A percentile compares a stretch with the other conserved stretches of the same genome.
phyloP scores from a whole-genome alignment of 2,888 invertebrate species.

The Gastrophysa polygoni region DNA sequence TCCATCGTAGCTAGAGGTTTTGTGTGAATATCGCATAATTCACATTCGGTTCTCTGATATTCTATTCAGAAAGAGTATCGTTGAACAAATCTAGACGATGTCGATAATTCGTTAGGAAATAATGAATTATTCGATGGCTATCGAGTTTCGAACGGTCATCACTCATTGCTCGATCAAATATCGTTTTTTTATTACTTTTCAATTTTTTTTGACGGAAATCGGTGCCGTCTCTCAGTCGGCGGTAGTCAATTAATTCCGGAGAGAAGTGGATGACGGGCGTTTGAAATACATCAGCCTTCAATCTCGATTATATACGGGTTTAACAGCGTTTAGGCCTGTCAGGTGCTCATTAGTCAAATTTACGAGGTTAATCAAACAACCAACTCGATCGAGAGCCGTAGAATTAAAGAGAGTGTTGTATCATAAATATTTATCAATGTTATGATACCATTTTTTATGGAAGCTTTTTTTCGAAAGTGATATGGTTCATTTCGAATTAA shows the following conservation, averaged over 20 bases:
- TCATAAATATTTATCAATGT: constrained; percentile 26
- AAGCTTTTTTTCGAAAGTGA: background rate
- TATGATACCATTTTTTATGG: constrained; percentile 15
- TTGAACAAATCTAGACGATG: too few relatives aligned
- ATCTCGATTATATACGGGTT: constrained; percentile 39
- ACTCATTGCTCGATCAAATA: background rate
- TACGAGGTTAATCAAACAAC: constrained; percentile 43
- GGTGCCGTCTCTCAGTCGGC: constrained; percentile 19
- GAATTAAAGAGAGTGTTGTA: constrained; percentile 24
- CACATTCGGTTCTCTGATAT: too few relatives aligned
- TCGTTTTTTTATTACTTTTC: constrained; percentile 2
- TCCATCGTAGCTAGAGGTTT: too few relatives aligned
- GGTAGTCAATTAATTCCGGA: constrained; percentile 18
- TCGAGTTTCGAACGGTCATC: too few relatives aligned
- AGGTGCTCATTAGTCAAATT: constrained; percentile 44
- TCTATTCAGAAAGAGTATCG: too few relatives aligned
- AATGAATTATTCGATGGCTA: too few relatives aligned
- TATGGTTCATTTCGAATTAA: constrained; percentile 11
- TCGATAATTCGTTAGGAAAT: too few relatives aligned
- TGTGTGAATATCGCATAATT: too few relatives aligned
- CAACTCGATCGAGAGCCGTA: constrained; percentile 18
- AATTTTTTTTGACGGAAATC: constrained; percentile 12
- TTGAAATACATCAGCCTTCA: constrained; percentile 22
- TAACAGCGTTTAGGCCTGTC: constrained; percentile 41
- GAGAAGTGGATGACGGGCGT: constrained; percentile 16